Base-by-base conservation (phyloP, 2,888 invertebrate genomes). In the Drosophila lutescens region DNA sequence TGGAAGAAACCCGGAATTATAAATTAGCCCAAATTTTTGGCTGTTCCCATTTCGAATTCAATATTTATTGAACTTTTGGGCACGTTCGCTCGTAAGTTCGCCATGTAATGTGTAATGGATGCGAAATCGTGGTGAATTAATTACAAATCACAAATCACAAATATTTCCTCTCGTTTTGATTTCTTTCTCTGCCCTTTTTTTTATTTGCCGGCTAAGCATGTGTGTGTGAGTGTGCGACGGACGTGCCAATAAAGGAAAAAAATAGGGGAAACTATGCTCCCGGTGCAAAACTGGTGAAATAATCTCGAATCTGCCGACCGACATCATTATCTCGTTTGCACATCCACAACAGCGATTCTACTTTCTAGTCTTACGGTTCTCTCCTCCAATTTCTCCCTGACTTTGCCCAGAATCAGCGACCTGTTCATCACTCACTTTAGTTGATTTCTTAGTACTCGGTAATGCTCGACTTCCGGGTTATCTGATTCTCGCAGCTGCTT, bases 301-400 rank as follows among this genome's bases (percentile, higher is more conserved):
- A 74, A 84, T 78, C 79, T 62, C 68, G 4, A 46, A 15, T 47
- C 47, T 15, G 30, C 50, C 12, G 26, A 56, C 20, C 20, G 20
- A 58, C 40, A 63, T 41, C 43, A 56, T 49, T 40, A 65, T 53
- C 66, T 38, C 30, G 6, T 13, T 32, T 40, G 32, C 47, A 49
- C 72, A 60, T 30, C 50, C 68, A 26, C 62, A 46, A 80, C 47
- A 78, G 30, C 51, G 63, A 59, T 10, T 40, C 72, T 54, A 41
- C 63, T 57, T 56, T 46, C 60, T 55, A 63, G 46, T 59, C 89
- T 78, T 88, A 88, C 89, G 73, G 5, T 12, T 34, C 74, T 80
- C 66, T 86, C 65, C 60, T 72, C 76, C 55, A 83, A 71, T 51
- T 78, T 88, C 68, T 86, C 87, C 86, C 80, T 86, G 30, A 88